Percentiles rank a stretch among this genome's conserved stretches.
These are phyloP conservation scores for Aphelocoma coerulescens DNA, from an alignment of 2,113 vertebrate species.

Conservation along the genomic window DNA sequence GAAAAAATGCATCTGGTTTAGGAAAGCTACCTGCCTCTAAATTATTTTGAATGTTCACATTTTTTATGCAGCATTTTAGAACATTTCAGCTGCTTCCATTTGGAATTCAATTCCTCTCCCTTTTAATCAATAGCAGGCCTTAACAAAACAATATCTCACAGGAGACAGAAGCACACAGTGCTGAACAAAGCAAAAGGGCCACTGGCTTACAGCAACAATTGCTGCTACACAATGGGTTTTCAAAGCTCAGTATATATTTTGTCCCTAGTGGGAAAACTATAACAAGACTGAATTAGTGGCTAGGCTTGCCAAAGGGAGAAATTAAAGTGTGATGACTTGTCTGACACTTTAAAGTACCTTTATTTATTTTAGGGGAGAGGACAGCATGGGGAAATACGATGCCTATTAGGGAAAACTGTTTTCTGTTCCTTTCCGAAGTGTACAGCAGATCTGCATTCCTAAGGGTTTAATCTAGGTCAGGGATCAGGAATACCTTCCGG, in stretches of 20 bases:
- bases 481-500: background rate
- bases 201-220: conserved; percentile 55
- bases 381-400: background rate
- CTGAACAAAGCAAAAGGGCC: conserved; percentile 62
- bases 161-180: conserved; percentile 42
- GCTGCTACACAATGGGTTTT: conserved; percentile 54
- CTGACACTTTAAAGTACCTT: conserved; percentile 38
- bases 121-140: conserved; percentile 60
- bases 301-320: conserved; percentile 44
- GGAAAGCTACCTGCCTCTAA: background rate
- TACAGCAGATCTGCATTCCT: background rate
- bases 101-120: conserved; percentile 50
- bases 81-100: background rate
- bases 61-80: conserved; percentile 31
- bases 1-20: background rate
- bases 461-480: background rate
- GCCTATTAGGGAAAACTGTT: background rate
- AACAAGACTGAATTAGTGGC: conserved; percentile 59
- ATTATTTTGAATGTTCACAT: background rate
- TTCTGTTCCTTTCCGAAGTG: background rate
- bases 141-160: conserved; percentile 65
- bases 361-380: conserved; percentile 21
- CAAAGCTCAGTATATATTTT: conserved; percentile 62
- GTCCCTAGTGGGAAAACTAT: conserved; percentile 50
- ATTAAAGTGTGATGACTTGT: conserved; percentile 9